Evolutionary conservation across 2,113 vertebrate genomes (phyloP).

Genomic region (Nothocercus julius): DNA sequence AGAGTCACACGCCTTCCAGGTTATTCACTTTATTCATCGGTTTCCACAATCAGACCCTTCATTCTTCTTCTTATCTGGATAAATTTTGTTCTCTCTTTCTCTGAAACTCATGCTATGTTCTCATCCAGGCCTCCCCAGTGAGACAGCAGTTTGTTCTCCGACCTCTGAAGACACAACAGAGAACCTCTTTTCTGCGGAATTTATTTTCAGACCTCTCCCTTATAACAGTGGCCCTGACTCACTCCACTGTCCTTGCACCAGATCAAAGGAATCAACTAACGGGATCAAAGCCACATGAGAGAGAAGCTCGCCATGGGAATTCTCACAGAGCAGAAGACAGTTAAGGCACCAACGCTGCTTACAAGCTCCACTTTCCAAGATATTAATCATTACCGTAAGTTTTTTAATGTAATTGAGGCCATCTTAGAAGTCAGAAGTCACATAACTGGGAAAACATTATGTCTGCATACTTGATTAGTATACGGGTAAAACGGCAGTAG

Average conservation of each 20-base stretch:
- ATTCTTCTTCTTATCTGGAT: neutral
- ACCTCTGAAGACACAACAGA: neutral
- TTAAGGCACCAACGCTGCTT: neutral
- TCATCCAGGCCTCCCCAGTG: neutral
- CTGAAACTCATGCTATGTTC: neutral
- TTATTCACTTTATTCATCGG: too few relatives aligned
- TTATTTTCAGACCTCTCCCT: neutral
- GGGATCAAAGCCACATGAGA: neutral
- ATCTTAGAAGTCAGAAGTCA: neutral
- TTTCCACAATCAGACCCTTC: neutral
- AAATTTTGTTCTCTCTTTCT: neutral
- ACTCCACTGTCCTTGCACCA: neutral
- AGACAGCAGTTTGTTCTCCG: neutral
- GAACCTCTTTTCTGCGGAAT: neutral
- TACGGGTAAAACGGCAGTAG: neutral
- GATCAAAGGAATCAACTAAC: neutral
- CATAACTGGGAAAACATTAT: neutral
- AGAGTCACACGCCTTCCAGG: neutral
- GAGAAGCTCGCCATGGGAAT: neutral
- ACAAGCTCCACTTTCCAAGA: neutral
- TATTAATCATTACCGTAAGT: neutral
- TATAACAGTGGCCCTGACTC: neutral
- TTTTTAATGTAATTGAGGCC: neutral
- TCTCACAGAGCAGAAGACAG: too few relatives aligned
- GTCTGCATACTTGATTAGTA: neutral